Evolutionary conservation across 2,797 vertebrate species (phyloP).

Genomic region (Diglossa cyanea): DNA sequence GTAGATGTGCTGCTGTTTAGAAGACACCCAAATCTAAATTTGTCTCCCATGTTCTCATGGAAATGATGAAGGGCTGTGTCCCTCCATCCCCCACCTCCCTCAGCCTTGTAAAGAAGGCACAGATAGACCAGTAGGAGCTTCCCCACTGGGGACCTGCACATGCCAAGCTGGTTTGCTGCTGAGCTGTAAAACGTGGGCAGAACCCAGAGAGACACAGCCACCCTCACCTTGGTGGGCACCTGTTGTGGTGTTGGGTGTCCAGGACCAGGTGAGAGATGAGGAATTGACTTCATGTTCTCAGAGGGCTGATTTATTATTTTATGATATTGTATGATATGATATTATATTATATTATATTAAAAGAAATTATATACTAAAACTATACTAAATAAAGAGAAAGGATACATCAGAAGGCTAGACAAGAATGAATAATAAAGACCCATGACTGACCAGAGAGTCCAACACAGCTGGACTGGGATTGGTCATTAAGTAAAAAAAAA

Average conservation of each 20-base stretch:
- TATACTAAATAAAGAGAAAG: too few relatives aligned
- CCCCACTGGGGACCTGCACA: background rate
- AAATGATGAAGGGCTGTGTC: background rate
- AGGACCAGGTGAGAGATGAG: too few relatives aligned
- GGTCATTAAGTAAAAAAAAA: too few relatives aligned
- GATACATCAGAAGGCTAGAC: too few relatives aligned
- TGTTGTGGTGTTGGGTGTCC: accelerated
- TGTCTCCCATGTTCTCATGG: background rate
- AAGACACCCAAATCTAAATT: background rate
- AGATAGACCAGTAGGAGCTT: background rate
- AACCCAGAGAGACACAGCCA: background rate
- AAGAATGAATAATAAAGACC: too few relatives aligned
- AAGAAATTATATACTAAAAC: too few relatives aligned
- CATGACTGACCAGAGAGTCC: too few relatives aligned
- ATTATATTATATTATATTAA: too few relatives aligned
- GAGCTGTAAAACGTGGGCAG: background rate
- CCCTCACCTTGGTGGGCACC: accelerated
- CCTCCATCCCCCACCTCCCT: background rate
- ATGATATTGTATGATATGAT: too few relatives aligned
- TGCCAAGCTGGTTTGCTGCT: background rate
- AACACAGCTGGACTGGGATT: too few relatives aligned
- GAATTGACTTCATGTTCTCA: too few relatives aligned
- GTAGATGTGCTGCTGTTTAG: background rate
- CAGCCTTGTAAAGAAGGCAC: background rate
- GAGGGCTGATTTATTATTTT: too few relatives aligned